Conservation (phyloP, 2,797 vertebrate genomes). For the Acanthiza pusilla region DNA sequence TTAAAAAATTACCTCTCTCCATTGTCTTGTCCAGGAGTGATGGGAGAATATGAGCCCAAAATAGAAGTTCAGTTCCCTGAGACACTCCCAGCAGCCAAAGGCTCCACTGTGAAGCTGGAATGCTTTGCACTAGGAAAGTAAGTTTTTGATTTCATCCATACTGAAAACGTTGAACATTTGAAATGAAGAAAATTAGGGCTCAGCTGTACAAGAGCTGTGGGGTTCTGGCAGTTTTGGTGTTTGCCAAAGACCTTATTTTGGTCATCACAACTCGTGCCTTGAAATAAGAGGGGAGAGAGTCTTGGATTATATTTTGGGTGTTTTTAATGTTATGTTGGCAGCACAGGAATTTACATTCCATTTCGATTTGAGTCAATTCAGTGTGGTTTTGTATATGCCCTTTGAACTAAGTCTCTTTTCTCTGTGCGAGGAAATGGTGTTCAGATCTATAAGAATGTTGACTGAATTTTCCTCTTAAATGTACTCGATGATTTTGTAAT, state of each 20-base stretch:
- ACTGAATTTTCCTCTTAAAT: not conserved
- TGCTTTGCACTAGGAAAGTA: conserved; percentile 97
- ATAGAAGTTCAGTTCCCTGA: conserved; percentile 97
- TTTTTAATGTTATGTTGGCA: not conserved
- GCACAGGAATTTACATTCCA: not conserved
- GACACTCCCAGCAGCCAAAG: conserved; percentile 88
- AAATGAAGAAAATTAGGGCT: not conserved
- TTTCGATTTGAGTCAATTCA: not conserved
- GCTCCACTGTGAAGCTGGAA: conserved; percentile 88
- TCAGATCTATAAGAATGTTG: not conserved
- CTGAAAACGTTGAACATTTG: not conserved
- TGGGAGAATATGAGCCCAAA: conserved; percentile 98
- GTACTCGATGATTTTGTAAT: not conserved
- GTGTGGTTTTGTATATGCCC: not conserved
- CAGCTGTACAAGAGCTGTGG: not conserved
- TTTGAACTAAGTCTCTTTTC: not conserved
- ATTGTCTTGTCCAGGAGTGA: conserved; percentile 78
- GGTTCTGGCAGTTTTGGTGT: not conserved
- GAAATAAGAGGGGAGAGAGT: not conserved
- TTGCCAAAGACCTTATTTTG: not conserved
- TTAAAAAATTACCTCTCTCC: not conserved
- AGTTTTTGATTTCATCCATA: conserved; percentile 60
- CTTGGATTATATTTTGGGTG: not conserved
- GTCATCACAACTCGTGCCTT: not conserved
- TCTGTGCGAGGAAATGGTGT: not conserved